Evolutionary conservation across 2,888 invertebrate species (phyloP).

Genomic region (Podabrus alpinus): DNA sequence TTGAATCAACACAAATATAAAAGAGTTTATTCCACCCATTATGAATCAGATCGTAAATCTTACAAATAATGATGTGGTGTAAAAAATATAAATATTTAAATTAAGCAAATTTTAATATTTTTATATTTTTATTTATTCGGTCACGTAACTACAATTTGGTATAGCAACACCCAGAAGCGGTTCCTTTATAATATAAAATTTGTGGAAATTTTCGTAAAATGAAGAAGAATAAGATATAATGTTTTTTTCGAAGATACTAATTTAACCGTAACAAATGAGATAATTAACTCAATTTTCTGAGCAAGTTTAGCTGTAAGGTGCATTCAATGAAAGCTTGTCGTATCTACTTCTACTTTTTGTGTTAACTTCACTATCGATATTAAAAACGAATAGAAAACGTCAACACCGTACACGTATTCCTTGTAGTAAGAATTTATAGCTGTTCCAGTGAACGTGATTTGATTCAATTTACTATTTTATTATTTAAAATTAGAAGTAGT

Average conservation of each 20-base stretch:
- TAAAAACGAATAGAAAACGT: constrained; percentile 22
- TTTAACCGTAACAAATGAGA: neutral
- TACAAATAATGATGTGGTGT: neutral
- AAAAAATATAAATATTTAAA: neutral
- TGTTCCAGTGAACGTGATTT: constrained; percentile 36
- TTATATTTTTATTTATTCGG: neutral
- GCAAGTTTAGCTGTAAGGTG: neutral
- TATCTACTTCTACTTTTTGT: constrained; percentile 26
- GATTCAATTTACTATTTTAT: constrained; percentile 37
- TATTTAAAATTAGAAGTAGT: constrained; percentile 43
- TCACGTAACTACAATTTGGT: neutral
- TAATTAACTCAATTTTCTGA: neutral
- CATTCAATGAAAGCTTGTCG: constrained; percentile 20
- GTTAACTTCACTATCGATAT: constrained; percentile 8
- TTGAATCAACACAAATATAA: neutral
- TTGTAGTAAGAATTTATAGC: constrained; percentile 19
- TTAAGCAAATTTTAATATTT: neutral
- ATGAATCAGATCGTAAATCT: neutral
- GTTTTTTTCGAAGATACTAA: neutral
- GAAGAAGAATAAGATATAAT: neutral
- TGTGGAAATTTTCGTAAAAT: neutral
- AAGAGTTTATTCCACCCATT: neutral
- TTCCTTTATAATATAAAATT: neutral
- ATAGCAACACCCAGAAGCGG: neutral
- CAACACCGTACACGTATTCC: constrained; percentile 20